These are phyloP conservation scores for Eudyptes chrysolophus DNA, from an alignment of 2,113 vertebrate genomes.

Conservation along the genomic window DNA sequence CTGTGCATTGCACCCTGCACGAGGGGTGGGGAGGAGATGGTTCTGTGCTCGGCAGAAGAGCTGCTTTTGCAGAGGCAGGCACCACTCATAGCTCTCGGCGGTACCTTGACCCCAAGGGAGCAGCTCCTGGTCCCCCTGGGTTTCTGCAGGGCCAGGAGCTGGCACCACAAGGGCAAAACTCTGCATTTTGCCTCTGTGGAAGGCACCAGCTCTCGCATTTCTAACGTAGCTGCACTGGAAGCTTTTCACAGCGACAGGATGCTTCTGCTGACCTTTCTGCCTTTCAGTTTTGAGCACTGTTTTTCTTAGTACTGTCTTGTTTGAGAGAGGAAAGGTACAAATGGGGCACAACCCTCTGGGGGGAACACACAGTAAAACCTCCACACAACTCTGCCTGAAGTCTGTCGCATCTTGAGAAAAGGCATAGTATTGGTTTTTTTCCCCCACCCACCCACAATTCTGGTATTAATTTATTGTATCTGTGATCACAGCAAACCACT, in stretches of 20 bases:
- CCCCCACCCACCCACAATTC: not conserved
- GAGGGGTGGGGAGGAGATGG: not conserved
- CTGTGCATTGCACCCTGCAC: rapidly evolving
- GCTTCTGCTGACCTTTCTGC: not conserved
- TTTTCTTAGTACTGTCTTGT: not conserved
- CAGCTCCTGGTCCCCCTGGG: rapidly evolving
- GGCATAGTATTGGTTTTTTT: not conserved
- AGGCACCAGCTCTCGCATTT: not conserved
- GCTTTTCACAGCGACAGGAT: not conserved
- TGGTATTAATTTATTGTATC: not conserved
- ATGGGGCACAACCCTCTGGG: not conserved
- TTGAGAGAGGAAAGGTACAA: not conserved
- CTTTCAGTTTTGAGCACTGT: not conserved
- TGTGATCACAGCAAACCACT: not conserved
- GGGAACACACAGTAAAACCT: not conserved
- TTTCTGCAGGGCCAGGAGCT: not conserved
- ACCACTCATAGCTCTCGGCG: rapidly evolving
- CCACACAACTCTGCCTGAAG: not conserved
- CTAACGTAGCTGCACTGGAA: not conserved
- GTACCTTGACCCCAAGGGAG: not conserved
- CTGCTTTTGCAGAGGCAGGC: not conserved
- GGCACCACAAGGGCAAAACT: not conserved
- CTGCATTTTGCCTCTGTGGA: not conserved
- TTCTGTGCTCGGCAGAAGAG: not conserved
- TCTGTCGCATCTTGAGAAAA: not conserved